Evolutionary conservation across 2,113 vertebrate genomes (phyloP), one percentile per base, ranked within the genome.

Genomic region (Carassius auratus): DNA sequence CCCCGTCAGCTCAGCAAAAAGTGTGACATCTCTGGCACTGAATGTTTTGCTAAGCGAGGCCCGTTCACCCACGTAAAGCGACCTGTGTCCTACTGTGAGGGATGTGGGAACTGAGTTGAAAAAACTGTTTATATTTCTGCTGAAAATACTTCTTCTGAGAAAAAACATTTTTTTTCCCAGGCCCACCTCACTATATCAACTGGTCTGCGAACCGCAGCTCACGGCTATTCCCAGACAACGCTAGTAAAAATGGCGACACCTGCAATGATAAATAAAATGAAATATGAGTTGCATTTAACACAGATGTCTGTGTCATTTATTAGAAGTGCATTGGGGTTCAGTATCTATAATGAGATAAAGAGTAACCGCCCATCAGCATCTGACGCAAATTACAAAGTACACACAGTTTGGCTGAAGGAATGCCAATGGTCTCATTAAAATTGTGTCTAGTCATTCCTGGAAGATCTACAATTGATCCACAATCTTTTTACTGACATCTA

Each of bases 181-280:
- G 45, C 12, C 48, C 48, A 50, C 48, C 12, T 50, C 48, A 50
- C 48, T 0, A 36, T 1, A 12, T 42, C 13, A 13, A 14, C n/a
- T 15, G 15, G 93, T 93, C 96, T 83, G 94, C 91, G 91, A 98
- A 86, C 64, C 94, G 90, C 19, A 97, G 90, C 74, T 98, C 97
- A 82, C 97, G 96, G 73, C 98, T 99, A 92, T 98, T 97, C 89
- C 96, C 97, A 15, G 96, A 94, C 90, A 99, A 91, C 0, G 96
- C 95, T 30, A 98, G 93, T 36, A 99, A 96, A 91, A 96, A 98
- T 0, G 98, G 97, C 88, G 98, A 99, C 42, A 96, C 96, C 98
- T 99, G 62, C 8, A 84, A 66, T 85, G 8, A 50, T 50, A 50
- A 50, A 89, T 15, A 61, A 26, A 33, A 48, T 10, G 5, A 71